Conservation (phyloP, 2,888 invertebrate species). For the Netelia fuscicornis region DNA sequence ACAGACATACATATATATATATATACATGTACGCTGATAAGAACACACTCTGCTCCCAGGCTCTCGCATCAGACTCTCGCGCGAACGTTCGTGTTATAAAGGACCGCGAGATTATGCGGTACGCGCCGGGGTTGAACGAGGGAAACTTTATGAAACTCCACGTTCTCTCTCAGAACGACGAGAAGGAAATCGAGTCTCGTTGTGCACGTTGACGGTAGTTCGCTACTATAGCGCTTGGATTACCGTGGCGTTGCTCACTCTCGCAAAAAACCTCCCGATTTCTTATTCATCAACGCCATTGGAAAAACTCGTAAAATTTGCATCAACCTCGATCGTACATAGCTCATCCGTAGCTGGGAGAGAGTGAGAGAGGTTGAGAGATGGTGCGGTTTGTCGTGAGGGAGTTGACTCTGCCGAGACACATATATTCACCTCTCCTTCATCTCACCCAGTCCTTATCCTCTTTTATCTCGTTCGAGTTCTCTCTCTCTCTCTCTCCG, state of each 20-base stretch:
- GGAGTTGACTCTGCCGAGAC: background rate
- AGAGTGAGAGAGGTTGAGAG: background rate
- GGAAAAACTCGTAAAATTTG: constrained; percentile 76
- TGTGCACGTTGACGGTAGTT: background rate
- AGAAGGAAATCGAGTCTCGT: constrained; percentile 1
- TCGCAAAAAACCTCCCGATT: constrained; percentile 66
- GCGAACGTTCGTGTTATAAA: constrained; percentile 69
- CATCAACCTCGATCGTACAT: constrained; percentile 69
- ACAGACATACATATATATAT: too few species aligned
- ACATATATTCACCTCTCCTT: too few species aligned
- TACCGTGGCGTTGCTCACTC: background rate
- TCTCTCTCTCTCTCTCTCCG: too few species aligned
- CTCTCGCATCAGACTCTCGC: constrained; percentile 28
- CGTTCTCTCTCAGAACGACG: constrained; percentile 60
- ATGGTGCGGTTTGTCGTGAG: background rate
- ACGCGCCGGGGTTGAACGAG: constrained; percentile 23
- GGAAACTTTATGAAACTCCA: constrained; percentile 75
- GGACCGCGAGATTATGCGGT: constrained; percentile 73
- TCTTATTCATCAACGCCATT: constrained; percentile 78
- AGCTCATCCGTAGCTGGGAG: constrained; percentile 27
- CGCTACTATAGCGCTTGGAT: constrained; percentile 30
- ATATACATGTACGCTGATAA: constrained; percentile 30
- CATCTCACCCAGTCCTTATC: background rate
- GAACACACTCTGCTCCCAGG: constrained; percentile 23
- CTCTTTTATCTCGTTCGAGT: constrained; percentile 3